phyloP scores from a whole-genome alignment of 2,797 vertebrate species.

The Sus cebifrons region DNA sequence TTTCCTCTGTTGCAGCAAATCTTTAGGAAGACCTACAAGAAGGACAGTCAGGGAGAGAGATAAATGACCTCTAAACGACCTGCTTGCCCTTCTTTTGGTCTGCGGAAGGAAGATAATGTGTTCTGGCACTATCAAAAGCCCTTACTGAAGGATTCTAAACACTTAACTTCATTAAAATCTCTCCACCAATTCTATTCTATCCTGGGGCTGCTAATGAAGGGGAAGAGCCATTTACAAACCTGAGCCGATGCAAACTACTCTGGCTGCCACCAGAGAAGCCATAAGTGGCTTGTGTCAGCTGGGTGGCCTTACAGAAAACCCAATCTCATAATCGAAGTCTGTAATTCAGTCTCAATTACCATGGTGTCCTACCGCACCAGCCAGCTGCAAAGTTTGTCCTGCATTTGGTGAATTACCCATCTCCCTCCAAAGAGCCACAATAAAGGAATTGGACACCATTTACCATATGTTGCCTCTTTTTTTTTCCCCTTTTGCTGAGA shows the following conservation, averaged over 20 bases:
- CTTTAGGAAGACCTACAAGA: conserved; percentile 9
- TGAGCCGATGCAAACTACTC: background rate
- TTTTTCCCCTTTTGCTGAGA: conserved; percentile 29
- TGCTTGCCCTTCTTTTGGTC: conserved; percentile 33
- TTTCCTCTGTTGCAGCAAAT: conserved; percentile 13
- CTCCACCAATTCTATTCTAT: conserved; percentile 35
- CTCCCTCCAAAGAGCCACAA: conserved; percentile 59
- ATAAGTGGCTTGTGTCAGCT: conserved; percentile 60
- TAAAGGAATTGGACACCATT: conserved; percentile 81
- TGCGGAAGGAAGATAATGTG: conserved; percentile 34
- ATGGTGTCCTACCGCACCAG: background rate
- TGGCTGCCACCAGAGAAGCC: conserved; percentile 22
- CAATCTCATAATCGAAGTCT: conserved; percentile 73
- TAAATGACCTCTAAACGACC: background rate
- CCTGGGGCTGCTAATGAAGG: conserved; percentile 57
- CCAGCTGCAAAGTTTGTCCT: conserved; percentile 73
- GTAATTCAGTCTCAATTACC: conserved; percentile 81
- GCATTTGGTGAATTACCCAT: conserved; percentile 82
- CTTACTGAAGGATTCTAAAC: conserved; percentile 43
- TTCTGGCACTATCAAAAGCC: conserved; percentile 22
- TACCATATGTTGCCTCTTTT: conserved; percentile 82
- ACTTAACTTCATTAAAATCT: conserved; percentile 75
- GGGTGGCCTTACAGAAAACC: conserved; percentile 71
- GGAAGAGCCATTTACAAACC: conserved; percentile 58
- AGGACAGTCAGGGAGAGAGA: background rate